These are phyloP conservation scores for Pantherophis vulpinus DNA, from an alignment of 2,797 vertebrate species.

Conservation along the genomic window DNA sequence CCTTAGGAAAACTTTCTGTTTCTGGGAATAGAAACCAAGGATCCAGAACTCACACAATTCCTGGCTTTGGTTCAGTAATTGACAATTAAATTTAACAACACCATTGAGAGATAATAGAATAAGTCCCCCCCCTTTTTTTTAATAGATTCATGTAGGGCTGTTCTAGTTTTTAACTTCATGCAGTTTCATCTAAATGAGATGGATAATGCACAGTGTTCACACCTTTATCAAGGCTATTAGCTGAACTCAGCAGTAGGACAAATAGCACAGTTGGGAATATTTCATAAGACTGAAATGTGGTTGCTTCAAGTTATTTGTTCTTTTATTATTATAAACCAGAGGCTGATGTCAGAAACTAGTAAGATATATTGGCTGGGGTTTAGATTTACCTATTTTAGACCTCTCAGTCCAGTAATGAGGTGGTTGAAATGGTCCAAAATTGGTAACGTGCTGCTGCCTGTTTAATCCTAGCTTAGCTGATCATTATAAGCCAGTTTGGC, in stretches of 20 bases:
- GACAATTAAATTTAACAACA: constrained; percentile 59
- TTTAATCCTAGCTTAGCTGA: neutral
- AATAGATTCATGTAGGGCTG: constrained; percentile 35
- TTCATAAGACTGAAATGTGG: constrained; percentile 9
- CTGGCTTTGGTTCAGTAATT: constrained; percentile 36
- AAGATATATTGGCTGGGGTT: neutral
- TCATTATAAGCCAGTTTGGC: neutral
- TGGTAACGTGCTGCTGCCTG: neutral
- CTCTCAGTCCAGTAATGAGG: neutral
- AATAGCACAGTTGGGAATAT: constrained; percentile 29
- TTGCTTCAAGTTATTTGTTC: constrained; percentile 4
- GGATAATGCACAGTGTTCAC: neutral
- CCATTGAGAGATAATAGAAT: constrained; percentile 53
- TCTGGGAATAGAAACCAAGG: neutral
- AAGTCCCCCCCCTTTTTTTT: neutral
- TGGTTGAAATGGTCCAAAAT: neutral
- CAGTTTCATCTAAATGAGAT: neutral
- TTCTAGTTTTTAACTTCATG: constrained; percentile 12
- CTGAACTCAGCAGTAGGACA: constrained; percentile 25
- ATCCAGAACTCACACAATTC: fast-evolving
- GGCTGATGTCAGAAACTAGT: constrained; percentile 1
- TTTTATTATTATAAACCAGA: constrained; percentile 17
- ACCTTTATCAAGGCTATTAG: constrained; percentile 13
- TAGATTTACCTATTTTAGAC: neutral
- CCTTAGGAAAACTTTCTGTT: neutral